Evolutionary conservation across 2,113 vertebrate genomes (phyloP), one percentile per base, ranked within the genome.

Genomic region (Spilogale gracilis): DNA sequence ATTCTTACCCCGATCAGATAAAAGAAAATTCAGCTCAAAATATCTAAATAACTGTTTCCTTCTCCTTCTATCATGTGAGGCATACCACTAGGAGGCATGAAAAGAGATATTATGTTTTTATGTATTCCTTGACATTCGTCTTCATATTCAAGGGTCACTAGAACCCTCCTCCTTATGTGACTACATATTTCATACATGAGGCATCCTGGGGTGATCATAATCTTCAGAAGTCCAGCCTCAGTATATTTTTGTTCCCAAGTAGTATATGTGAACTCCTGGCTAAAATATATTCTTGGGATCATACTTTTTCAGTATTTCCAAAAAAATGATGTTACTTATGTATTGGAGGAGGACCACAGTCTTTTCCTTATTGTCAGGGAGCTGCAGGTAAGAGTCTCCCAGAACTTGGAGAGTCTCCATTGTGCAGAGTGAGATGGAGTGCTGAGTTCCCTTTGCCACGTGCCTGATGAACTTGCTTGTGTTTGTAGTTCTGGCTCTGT

Each of bases 1-100:
- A 96, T 92, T 87, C 94, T 97, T 95, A 96, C 69, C 91, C 48
- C 98, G 95, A 96, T 95, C 90, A 96, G 96, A 97, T 97, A 96
- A 97, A 89, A 95, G 60, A 85, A 94, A 76, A 80, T 27, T 56
- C 38, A 67, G 50, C 81, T 60, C 25, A 95, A 83, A 96, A 93
- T 91, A 76, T 92, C 87, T 92, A 83, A 96, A 61, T 56, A 95
- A 43, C 67, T 80, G 5, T 78, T 94, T 45, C 74, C 63, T 92
- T 63, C 74, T 92, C 45, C 14, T 94, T 8, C 69, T 16, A 71
- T 32, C 38, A 54, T 38, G 18, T 16, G 18, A 61, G 14, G 71
- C 11, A 52, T 79, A 84, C 5, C 10, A 1, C 14, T 0, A 81
- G 4, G 20, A 93, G 85, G 45, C 60, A 50, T 21, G 69, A 69